Evolutionary conservation across 2,888 invertebrate species (phyloP).

Genomic region (Lasioglossum lativentre): DNA sequence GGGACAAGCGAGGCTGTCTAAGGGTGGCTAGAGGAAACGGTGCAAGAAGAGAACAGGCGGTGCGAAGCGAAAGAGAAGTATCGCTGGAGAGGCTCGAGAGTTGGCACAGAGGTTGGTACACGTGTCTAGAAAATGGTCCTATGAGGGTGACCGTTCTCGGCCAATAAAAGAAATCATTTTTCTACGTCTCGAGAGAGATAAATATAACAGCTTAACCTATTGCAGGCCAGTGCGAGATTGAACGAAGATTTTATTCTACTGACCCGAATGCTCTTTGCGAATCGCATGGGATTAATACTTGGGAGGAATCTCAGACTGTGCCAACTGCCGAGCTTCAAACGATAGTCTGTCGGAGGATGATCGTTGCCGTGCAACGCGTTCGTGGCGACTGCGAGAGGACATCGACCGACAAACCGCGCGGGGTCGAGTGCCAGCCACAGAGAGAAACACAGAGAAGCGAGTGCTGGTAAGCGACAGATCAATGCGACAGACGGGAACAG

Average conservation of each 20-base stretch:
- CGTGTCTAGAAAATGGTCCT: not conserved
- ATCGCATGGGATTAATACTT: not conserved
- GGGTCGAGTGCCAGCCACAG: slow-evolving; percentile 1
- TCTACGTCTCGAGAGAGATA: not conserved
- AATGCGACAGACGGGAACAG: slow-evolving; percentile 57
- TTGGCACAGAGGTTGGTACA: not conserved
- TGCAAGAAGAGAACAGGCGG: not conserved
- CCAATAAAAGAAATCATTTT: not conserved
- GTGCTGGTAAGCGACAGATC: slow-evolving; percentile 26
- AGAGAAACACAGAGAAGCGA: slow-evolving; percentile 4
- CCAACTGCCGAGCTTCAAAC: not conserved
- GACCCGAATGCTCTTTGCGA: not conserved
- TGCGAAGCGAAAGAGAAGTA: not conserved
- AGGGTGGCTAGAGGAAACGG: not conserved
- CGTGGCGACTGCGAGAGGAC: not conserved
- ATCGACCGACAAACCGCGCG: not conserved
- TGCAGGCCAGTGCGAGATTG: not conserved
- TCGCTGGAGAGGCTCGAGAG: not conserved
- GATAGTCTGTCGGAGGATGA: not conserved
- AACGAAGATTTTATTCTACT: too few relatives aligned
- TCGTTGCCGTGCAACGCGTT: not conserved
- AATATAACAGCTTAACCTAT: too few relatives aligned
- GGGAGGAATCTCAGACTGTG: not conserved
- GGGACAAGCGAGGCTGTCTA: not conserved
- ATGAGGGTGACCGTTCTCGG: not conserved